These are phyloP conservation scores for Okamejei kenojei DNA, from an alignment of 2,797 vertebrate species.

Conservation along the genomic window DNA sequence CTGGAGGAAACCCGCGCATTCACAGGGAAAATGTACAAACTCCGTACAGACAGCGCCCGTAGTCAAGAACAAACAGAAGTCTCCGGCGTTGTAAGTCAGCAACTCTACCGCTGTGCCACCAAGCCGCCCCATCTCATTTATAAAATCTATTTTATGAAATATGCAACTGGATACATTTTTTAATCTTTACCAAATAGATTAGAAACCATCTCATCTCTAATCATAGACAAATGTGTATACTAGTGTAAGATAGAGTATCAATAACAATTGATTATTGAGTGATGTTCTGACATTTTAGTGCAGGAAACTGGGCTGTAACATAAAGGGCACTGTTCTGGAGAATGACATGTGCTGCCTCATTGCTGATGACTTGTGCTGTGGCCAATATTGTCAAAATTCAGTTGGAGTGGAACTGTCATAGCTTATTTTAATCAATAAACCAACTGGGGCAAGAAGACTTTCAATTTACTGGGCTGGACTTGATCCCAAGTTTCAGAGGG, in stretches of 20 bases:
- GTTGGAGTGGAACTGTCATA: neutral
- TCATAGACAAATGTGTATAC: neutral
- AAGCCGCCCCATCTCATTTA: neutral
- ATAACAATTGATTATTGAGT: neutral
- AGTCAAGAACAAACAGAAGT: too few relatives aligned
- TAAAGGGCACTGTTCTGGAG: neutral
- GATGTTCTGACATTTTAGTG: neutral
- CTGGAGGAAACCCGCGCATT: too few relatives aligned
- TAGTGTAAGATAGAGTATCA: neutral
- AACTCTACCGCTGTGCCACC: too few relatives aligned
- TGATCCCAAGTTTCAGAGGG: neutral
- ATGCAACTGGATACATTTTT: neutral
- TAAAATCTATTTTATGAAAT: neutral
- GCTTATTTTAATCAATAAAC: neutral
- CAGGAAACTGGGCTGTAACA: neutral
- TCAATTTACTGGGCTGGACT: neutral
- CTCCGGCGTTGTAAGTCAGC: too few relatives aligned
- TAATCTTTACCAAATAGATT: neutral
- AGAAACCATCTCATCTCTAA: neutral
- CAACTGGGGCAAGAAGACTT: neutral
- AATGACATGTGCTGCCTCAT: neutral
- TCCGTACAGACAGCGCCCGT: too few relatives aligned
- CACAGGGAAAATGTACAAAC: too few relatives aligned
- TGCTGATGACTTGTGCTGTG: neutral
- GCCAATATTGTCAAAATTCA: neutral